Conservation (phyloP, 2,888 invertebrate genomes). For the Automeris io region DNA sequence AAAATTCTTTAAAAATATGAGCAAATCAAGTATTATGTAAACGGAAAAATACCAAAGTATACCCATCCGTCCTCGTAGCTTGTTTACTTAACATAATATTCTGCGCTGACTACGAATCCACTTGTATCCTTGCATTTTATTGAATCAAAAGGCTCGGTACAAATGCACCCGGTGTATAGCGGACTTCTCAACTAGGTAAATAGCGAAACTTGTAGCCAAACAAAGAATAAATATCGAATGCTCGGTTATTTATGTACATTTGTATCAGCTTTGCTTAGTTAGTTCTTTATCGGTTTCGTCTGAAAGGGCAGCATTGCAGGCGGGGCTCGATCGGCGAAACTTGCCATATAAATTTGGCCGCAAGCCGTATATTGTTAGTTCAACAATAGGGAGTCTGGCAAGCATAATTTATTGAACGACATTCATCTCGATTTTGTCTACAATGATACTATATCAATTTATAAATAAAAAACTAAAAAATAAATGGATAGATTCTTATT, state of each 20-base stretch:
- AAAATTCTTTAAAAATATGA: not conserved
- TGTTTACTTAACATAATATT: slow-evolving; percentile 55
- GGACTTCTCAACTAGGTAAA: slow-evolving; percentile 19
- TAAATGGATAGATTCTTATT: too few relatives aligned
- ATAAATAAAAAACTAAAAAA: too few relatives aligned
- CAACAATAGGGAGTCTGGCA: slow-evolving; percentile 52
- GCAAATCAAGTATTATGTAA: slow-evolving; percentile 13
- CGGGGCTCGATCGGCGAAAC: slow-evolving; percentile 42
- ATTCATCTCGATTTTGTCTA: slow-evolving; percentile 37
- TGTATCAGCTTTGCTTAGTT: slow-evolving; percentile 44
- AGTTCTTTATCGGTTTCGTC: slow-evolving; percentile 44
- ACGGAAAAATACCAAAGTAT: slow-evolving; percentile 15
- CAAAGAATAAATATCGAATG: slow-evolving; percentile 29
- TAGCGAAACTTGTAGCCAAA: slow-evolving; percentile 22
- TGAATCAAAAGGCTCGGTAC: slow-evolving; percentile 41
- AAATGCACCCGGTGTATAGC: slow-evolving; percentile 30
- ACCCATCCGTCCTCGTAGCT: slow-evolving; percentile 28
- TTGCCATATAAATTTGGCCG: slow-evolving; percentile 62
- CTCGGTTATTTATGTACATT: slow-evolving; percentile 36
- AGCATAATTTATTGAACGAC: slow-evolving; percentile 62
- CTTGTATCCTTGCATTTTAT: slow-evolving; percentile 39
- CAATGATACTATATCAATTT: too few relatives aligned
- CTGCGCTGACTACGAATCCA: slow-evolving; percentile 32
- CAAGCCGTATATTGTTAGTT: slow-evolving; percentile 49
- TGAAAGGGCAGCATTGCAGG: slow-evolving; percentile 37